A percentile compares a stretch with the other conserved stretches of the same genome.
Conservation (phyloP, 2,888 invertebrate species). For the Noctua pronuba region DNA sequence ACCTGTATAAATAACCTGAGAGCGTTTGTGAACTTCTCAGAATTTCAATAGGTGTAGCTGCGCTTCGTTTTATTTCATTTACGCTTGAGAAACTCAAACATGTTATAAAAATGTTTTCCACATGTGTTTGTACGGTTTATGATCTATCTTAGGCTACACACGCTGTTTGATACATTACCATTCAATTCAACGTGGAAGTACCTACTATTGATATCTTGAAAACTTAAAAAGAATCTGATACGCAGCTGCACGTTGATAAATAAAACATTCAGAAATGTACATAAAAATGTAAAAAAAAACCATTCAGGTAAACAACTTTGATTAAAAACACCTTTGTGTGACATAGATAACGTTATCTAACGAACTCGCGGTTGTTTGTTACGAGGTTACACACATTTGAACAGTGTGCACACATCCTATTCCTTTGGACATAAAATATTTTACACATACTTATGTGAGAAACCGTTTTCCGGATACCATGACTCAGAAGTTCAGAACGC, state of each 20-base stretch:
- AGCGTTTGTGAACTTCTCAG: conserved; percentile 66
- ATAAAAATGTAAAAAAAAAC: conserved; percentile 3
- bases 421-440: conserved; percentile 6
- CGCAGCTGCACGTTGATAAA: background rate
- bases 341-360: conserved; percentile 64
- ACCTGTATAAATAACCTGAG: conserved; percentile 65
- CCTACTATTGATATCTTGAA: background rate
- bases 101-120: conserved; percentile 60
- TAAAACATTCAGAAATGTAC: conserved; percentile 7
- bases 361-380: conserved; percentile 43
- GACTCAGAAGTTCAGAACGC: conserved; percentile 59
- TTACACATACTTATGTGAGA: conserved; percentile 43
- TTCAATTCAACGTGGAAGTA: conserved; percentile 2
- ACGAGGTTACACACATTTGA: conserved; percentile 20
- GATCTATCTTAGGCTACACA: conserved; percentile 24
- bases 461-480: conserved; percentile 72
- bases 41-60: conserved; percentile 60
- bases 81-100: conserved; percentile 71
- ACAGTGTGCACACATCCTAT: conserved; percentile 23
- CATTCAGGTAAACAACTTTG: conserved; percentile 27
- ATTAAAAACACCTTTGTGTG: conserved; percentile 60
- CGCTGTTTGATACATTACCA: background rate
- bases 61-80: conserved; percentile 63
- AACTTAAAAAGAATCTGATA: background rate
- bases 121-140: conserved; percentile 50